Conservation (phyloP, 2,888 invertebrate species). For the Andrena chrysosceles region DNA sequence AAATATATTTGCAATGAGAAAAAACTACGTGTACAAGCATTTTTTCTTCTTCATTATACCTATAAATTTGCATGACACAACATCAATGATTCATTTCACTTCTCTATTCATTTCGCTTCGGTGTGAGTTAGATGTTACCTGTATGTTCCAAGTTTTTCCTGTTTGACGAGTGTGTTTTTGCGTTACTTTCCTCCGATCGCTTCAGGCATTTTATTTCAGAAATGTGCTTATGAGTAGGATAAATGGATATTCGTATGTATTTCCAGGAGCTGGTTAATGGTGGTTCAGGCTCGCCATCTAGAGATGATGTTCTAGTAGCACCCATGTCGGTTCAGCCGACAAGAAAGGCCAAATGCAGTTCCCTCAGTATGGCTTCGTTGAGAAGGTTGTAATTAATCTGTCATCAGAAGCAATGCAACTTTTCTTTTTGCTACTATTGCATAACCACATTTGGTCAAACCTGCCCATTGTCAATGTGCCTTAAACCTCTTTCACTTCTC, state of each 20-base stretch:
- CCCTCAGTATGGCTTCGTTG: conserved; percentile 88
- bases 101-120: background rate
- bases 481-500: conserved; percentile 38
- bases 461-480: conserved; percentile 55
- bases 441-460: conserved; percentile 51
- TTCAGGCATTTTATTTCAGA: conserved; percentile 15
- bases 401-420: conserved; percentile 59
- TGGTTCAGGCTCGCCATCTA: conserved; percentile 86
- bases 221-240: conserved; percentile 40
- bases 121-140: conserved; percentile 28
- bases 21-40: conserved; percentile 47
- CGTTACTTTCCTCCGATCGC: conserved; percentile 6
- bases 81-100: conserved; percentile 5
- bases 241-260: conserved; percentile 65
- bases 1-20: conserved; percentile 58
- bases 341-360: conserved; percentile 90
- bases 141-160: conserved; percentile 7
- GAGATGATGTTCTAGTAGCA: conserved; percentile 89
- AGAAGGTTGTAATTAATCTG: conserved; percentile 88
- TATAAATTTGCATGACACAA: conserved; percentile 47
- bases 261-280: conserved; percentile 90
- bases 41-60: conserved; percentile 46
- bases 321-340: conserved; percentile 95
- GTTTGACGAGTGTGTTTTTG: conserved; percentile 14
- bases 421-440: conserved; percentile 56